These are phyloP conservation scores for Equus przewalskii DNA, from an alignment of 2,113 vertebrate species.

Conservation along the genomic window DNA sequence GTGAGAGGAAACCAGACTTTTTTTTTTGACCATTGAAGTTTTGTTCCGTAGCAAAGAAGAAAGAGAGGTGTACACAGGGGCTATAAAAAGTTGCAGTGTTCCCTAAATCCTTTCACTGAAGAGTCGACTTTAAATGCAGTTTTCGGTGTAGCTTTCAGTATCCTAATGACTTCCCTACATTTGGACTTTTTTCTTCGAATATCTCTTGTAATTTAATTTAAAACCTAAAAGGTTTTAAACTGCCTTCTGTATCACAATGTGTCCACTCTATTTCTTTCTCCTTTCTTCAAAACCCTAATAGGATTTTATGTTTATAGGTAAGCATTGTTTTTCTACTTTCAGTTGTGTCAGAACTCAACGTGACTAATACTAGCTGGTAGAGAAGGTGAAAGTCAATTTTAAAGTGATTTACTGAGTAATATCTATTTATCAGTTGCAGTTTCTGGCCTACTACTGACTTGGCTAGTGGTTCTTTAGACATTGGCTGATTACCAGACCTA, in stretches of 20 bases:
- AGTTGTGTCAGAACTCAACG: not conserved
- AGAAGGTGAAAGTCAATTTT: conserved; percentile 70
- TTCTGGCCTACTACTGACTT: conserved; percentile 75
- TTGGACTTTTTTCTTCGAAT: not conserved
- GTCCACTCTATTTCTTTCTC: not conserved
- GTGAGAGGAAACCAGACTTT: conserved; percentile 50
- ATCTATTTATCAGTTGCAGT: conserved; percentile 80
- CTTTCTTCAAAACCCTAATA: not conserved
- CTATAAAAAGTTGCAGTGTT: not conserved
- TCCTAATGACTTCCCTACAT: not conserved
- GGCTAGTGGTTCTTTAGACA: conserved; percentile 75
- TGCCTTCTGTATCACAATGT: not conserved
- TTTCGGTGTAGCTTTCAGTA: not conserved
- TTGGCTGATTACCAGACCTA: conserved; percentile 78
- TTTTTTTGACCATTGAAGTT: conserved; percentile 51
- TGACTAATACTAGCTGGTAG: not conserved
- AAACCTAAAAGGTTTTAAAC: not conserved
- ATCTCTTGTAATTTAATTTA: conserved; percentile 44
- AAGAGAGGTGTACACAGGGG: not conserved
- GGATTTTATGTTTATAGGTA: conserved; percentile 6
- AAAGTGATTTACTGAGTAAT: conserved; percentile 72
- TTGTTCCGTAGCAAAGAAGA: conserved; percentile 54
- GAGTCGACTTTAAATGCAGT: not conserved
- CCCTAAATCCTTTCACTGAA: not conserved
- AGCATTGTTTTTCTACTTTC: not conserved